A percentile compares a stretch with the other conserved stretches of the same genome.
phyloP scores from a whole-genome alignment of 2,888 invertebrate species.

The Acholoe squamosa region DNA sequence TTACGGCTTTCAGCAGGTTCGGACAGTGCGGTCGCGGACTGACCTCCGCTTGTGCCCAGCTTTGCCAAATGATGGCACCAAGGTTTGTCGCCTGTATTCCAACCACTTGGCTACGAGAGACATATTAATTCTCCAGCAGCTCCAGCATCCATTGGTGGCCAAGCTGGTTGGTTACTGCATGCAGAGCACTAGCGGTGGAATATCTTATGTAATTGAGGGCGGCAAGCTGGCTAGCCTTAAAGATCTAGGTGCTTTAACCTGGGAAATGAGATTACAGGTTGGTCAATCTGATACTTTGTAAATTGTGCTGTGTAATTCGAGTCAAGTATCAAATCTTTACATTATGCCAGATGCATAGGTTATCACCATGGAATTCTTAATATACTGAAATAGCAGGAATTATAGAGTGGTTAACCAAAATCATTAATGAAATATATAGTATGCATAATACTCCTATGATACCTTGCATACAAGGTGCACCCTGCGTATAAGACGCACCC shows the following conservation, averaged over 20 bases:
- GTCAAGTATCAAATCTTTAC: too few species aligned
- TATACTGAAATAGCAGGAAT: too few species aligned
- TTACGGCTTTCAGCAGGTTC: slow-evolving; percentile 31
- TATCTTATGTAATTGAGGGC: slow-evolving; percentile 75
- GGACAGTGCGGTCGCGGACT: slow-evolving; percentile 27
- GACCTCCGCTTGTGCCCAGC: slow-evolving; percentile 2
- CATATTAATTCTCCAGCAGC: slow-evolving; percentile 72
- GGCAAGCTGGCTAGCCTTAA: slow-evolving; percentile 68
- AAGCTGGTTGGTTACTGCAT: slow-evolving; percentile 77
- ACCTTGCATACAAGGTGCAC: too few species aligned
- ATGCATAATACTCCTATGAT: too few species aligned
- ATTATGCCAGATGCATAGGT: too few species aligned
- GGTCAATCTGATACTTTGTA: background rate
- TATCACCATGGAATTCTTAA: too few species aligned
- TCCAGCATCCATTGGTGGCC: slow-evolving; percentile 74
- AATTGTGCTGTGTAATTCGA: too few species aligned
- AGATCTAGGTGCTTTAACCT: background rate
- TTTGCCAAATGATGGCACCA: background rate
- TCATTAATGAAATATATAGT: too few species aligned
- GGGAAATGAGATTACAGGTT: slow-evolving; percentile 20
- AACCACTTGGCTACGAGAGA: slow-evolving; percentile 77
- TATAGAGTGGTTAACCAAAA: too few species aligned
- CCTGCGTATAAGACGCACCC: too few species aligned
- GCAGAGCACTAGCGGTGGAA: slow-evolving; percentile 74
- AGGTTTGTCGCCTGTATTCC: slow-evolving; percentile 65